A percentile compares a stretch with the other conserved stretches of the same genome.
phyloP scores from a whole-genome alignment of 30 jellyfish, hydroid and myxozoan species.

The Pseudorhiza aurosa region DNA sequence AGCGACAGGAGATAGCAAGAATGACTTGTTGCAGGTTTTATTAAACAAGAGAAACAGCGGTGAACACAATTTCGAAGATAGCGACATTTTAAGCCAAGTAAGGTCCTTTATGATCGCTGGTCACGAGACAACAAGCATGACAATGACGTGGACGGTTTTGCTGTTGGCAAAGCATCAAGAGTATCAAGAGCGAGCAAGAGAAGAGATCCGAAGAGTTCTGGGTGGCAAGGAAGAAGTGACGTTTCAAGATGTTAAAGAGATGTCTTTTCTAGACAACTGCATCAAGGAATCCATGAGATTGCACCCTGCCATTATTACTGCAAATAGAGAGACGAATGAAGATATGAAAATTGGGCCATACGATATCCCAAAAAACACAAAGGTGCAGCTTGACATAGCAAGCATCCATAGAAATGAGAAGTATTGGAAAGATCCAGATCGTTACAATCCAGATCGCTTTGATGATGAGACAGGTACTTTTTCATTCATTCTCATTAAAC shows the following conservation, averaged over 20 bases:
- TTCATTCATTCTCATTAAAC: too few relatives aligned
- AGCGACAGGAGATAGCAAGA: neutral
- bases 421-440: slow-evolving; percentile 26
- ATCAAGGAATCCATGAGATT: slow-evolving; percentile 48
- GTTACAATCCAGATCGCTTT: slow-evolving; percentile 26
- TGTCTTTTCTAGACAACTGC: slow-evolving; percentile 29
- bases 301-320: slow-evolving; percentile 15
- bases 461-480: neutral
- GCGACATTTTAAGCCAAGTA: neutral
- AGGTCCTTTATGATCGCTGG: slow-evolving; percentile 7
- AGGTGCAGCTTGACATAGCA: neutral
- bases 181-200: neutral
- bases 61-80: too few relatives aligned
- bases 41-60: too few relatives aligned
- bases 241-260: neutral
- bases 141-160: slow-evolving; percentile 1
- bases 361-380: slow-evolving; percentile 22
- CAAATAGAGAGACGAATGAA: neutral
- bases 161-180: slow-evolving; percentile 5
- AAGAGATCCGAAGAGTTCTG: slow-evolving; percentile 9
- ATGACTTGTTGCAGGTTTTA: neutral
- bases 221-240: slow-evolving; percentile 18
- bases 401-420: slow-evolving; percentile 22
- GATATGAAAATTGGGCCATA: slow-evolving; percentile 43
- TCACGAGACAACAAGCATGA: slow-evolving; percentile 14